Conservation (phyloP, 2,797 vertebrate species). For the Emydoidea blandingii region DNA sequence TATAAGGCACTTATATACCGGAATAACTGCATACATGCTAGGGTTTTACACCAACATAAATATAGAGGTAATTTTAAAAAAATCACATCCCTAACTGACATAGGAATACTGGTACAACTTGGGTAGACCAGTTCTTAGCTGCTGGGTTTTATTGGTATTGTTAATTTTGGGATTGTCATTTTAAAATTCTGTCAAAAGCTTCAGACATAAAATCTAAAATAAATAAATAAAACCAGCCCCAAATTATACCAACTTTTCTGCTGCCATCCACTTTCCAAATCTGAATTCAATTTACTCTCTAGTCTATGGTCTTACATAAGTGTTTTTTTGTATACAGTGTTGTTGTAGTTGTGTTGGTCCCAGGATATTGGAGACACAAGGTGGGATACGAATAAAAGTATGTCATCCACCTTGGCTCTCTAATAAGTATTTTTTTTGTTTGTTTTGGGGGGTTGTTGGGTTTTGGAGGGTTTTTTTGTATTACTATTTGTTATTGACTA, state of each 20-base stretch:
- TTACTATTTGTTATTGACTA: slow-evolving; percentile 12
- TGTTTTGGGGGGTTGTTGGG: not conserved
- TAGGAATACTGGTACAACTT: not conserved
- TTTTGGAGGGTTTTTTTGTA: not conserved
- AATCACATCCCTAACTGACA: not conserved
- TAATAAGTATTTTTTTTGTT: not conserved
- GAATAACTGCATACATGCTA: not conserved
- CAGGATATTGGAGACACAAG: not conserved
- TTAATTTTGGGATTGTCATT: not conserved
- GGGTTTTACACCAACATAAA: not conserved
- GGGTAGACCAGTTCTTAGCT: not conserved
- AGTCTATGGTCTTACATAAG: not conserved
- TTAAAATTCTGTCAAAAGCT: slow-evolving; percentile 8
- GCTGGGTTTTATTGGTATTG: not conserved
- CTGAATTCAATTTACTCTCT: not conserved
- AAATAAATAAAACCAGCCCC: not conserved
- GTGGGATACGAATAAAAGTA: not conserved
- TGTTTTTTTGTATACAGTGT: not conserved
- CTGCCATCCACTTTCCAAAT: not conserved
- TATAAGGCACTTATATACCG: not conserved
- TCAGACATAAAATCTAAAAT: slow-evolving; percentile 13
- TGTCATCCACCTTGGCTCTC: not conserved
- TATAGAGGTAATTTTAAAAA: not conserved
- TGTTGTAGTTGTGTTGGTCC: not conserved
- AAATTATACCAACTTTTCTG: not conserved